These are phyloP conservation scores for Orgyia antiqua DNA, from an alignment of 2,888 invertebrate species.

Conservation along the genomic window DNA sequence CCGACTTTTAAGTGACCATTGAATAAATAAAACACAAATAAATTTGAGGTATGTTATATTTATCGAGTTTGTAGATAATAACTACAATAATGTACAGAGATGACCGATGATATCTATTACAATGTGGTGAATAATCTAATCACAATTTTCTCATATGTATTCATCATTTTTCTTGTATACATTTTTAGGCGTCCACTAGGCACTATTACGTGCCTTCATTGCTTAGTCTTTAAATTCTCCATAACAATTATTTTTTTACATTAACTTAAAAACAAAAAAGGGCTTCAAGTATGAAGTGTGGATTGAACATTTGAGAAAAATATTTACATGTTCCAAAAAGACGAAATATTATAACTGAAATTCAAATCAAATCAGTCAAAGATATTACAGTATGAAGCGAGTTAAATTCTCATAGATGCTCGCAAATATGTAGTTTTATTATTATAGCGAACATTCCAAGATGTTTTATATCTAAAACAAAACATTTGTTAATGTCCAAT, in stretches of 20 bases:
- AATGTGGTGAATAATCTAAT: conserved; percentile 62
- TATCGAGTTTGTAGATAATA: conserved; percentile 76
- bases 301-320: conserved; percentile 26
- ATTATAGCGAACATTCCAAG: too few species aligned
- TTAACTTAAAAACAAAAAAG: conserved; percentile 37
- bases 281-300: conserved; percentile 23
- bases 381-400: too few species aligned
- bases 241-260: conserved; percentile 50
- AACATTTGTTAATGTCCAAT: too few species aligned
- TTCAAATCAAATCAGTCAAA: too few species aligned
- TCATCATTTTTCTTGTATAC: conserved; percentile 66
- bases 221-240: conserved; percentile 72
- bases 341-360: too few species aligned
- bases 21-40: conserved; percentile 48
- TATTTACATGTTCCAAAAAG: conserved; percentile 29
- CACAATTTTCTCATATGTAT: conserved; percentile 75
- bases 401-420: too few species aligned
- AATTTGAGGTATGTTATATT: conserved; percentile 77
- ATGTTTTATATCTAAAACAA: too few species aligned
- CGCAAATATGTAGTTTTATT: too few species aligned
- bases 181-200: conserved; percentile 68
- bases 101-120: conserved; percentile 69
- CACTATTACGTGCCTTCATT: conserved; percentile 59
- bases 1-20: too few species aligned
- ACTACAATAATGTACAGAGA: conserved; percentile 76